Conservation (phyloP, 2,888 invertebrate genomes). For the Erannis defoliaria region DNA sequence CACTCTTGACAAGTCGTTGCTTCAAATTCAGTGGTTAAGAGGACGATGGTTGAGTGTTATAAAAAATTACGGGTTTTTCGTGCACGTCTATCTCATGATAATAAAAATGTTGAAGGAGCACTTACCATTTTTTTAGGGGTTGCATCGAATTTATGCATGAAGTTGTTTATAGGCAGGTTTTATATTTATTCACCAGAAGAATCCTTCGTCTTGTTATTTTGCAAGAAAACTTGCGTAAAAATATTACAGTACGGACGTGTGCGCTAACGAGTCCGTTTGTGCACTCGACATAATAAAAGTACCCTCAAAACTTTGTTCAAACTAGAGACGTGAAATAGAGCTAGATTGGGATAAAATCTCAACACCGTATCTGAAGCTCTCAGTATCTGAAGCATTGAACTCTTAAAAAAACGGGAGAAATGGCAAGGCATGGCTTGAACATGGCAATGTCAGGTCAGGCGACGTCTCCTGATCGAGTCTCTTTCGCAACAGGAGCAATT, state of each 20-base stretch:
- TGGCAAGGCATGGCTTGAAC: too few relatives aligned
- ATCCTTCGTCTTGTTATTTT: slow-evolving; percentile 11
- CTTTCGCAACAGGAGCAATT: too few relatives aligned
- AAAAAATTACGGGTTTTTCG: slow-evolving; percentile 43
- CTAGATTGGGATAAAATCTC: slow-evolving; percentile 46
- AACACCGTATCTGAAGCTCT: slow-evolving; percentile 49
- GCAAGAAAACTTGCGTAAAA: slow-evolving; percentile 44
- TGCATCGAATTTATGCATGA: slow-evolving; percentile 27
- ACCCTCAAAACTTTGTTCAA: slow-evolving; percentile 51
- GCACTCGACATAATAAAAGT: slow-evolving; percentile 52
- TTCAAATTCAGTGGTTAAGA: slow-evolving; percentile 37
- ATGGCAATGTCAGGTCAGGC: too few relatives aligned
- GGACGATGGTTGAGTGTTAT: slow-evolving; percentile 44
- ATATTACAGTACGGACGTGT: slow-evolving; percentile 46
- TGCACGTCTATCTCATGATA: slow-evolving; percentile 34
- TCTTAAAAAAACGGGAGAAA: too few relatives aligned
- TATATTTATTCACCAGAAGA: slow-evolving; percentile 10
- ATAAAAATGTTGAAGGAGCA: slow-evolving; percentile 32
- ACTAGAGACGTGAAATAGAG: slow-evolving; percentile 49
- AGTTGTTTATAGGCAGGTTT: slow-evolving; percentile 22
- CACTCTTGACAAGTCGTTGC: slow-evolving; percentile 38
- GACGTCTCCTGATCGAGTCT: too few relatives aligned
- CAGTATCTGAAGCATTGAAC: slow-evolving; percentile 47
- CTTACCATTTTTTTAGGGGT: slow-evolving; percentile 23
- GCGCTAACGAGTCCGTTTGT: slow-evolving; percentile 54